phyloP scores from a whole-genome alignment of 2,113 vertebrate species.

The Tichodroma muraria region DNA sequence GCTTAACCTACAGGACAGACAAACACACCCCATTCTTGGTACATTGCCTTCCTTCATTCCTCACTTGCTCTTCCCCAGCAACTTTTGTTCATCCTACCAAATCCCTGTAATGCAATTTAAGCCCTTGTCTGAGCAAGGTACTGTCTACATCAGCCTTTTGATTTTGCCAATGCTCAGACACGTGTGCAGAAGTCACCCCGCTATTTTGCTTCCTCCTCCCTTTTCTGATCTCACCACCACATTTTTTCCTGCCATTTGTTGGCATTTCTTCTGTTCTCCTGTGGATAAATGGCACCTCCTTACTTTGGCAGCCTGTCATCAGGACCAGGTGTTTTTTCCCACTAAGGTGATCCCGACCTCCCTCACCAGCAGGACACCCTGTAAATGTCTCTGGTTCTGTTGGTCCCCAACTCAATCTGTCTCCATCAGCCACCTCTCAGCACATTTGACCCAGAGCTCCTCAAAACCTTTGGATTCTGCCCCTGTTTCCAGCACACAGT shows the following conservation, averaged over 20 bases:
- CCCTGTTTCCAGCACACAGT: background rate
- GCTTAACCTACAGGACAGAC: background rate
- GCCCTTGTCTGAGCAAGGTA: background rate
- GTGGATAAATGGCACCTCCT: background rate
- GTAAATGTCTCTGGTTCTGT: background rate
- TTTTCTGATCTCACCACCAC: background rate
- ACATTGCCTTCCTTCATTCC: background rate
- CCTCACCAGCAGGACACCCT: fast-evolving
- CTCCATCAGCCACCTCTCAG: background rate
- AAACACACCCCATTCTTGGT: fast-evolving
- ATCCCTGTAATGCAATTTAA: background rate
- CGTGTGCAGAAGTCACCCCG: background rate
- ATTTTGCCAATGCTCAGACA: background rate
- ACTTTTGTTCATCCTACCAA: background rate
- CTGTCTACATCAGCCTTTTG: background rate
- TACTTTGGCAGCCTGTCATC: background rate
- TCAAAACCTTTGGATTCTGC: background rate
- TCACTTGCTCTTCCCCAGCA: background rate
- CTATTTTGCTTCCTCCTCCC: background rate
- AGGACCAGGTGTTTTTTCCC: background rate
- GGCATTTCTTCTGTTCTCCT: background rate
- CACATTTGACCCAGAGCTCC: background rate
- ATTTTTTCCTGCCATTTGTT: background rate
- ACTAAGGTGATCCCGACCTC: background rate
- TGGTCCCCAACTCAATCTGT: background rate